These are phyloP conservation scores for Drymodes brunneopygia DNA, from an alignment of 2,113 vertebrate genomes.

Conservation along the genomic window DNA sequence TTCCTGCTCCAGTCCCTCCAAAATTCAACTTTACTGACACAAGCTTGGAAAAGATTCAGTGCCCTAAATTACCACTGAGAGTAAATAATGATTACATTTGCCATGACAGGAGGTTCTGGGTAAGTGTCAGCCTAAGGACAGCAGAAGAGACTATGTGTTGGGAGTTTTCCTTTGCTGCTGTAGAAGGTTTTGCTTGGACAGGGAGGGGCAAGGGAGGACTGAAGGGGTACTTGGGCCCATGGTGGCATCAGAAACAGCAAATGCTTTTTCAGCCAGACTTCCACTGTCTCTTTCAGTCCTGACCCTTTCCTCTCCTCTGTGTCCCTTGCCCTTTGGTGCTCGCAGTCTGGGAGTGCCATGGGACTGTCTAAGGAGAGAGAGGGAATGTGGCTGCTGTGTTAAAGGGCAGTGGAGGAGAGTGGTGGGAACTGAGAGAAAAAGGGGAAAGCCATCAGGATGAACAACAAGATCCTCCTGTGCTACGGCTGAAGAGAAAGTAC, in stretches of 20 bases:
- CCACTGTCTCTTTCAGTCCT: not conserved
- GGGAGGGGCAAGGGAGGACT: not conserved
- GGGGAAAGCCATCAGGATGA: not conserved
- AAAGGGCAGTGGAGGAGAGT: not conserved
- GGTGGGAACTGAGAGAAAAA: not conserved
- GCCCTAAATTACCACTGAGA: constrained; percentile 17
- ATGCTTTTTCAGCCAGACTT: not conserved
- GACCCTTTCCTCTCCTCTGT: not conserved
- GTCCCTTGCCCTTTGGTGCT: not conserved
- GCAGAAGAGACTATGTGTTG: not conserved
- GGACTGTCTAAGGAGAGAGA: not conserved
- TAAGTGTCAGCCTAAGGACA: constrained; percentile 46
- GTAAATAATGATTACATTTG: constrained; percentile 46
- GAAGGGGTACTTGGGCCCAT: not conserved
- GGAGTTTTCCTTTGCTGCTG: not conserved
- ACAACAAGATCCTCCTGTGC: not conserved
- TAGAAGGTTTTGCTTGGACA: not conserved
- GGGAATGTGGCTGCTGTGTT: not conserved
- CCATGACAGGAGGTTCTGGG: not conserved
- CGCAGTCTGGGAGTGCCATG: not conserved
- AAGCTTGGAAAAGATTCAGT: constrained; percentile 27
- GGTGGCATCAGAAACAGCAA: not conserved
- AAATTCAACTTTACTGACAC: constrained; percentile 19
- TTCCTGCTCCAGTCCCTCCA: not conserved
- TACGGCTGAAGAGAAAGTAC: not conserved